Percentiles rank a stretch among this genome's conserved stretches.
Evolutionary conservation across 2,888 invertebrate species (phyloP).

Genomic region (Steinernema scapterisci): DNA sequence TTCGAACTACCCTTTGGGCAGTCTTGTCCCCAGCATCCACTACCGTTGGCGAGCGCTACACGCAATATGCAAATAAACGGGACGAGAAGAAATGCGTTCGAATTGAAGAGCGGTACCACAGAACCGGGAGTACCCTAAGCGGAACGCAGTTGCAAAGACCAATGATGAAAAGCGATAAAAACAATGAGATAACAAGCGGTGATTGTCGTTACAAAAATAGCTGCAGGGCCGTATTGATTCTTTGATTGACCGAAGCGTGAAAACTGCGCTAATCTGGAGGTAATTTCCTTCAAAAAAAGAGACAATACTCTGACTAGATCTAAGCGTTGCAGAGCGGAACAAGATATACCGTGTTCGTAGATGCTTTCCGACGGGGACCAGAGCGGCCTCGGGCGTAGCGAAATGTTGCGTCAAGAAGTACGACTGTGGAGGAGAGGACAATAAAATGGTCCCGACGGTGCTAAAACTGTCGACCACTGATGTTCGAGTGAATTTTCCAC

Average conservation of each 20-base stretch:
- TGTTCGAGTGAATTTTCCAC: too few species aligned
- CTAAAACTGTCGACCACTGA: background rate
- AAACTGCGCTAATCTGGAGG: background rate
- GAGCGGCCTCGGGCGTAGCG: background rate
- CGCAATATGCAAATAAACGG: background rate
- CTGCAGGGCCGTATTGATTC: conserved; percentile 17
- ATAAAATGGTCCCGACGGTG: conserved; percentile 5
- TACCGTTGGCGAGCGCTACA: too few species aligned
- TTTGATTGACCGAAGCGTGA: background rate
- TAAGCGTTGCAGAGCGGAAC: too few species aligned
- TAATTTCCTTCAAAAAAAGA: background rate
- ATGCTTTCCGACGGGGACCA: background rate
- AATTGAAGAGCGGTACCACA: background rate
- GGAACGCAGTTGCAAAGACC: conserved; percentile 23
- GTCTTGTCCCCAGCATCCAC: too few species aligned
- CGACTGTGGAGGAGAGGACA: background rate
- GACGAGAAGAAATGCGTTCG: background rate
- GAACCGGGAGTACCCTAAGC: background rate
- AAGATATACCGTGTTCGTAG: background rate
- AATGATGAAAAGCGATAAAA: conserved; percentile 27
- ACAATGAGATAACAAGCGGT: conserved; percentile 23
- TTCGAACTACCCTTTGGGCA: too few species aligned
- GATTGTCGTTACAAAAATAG: conserved; percentile 15
- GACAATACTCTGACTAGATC: background rate
- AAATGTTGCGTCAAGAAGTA: conserved; percentile 2